Evolutionary conservation across 2,888 invertebrate species (phyloP).

Genomic region (Byasa hedistus): DNA sequence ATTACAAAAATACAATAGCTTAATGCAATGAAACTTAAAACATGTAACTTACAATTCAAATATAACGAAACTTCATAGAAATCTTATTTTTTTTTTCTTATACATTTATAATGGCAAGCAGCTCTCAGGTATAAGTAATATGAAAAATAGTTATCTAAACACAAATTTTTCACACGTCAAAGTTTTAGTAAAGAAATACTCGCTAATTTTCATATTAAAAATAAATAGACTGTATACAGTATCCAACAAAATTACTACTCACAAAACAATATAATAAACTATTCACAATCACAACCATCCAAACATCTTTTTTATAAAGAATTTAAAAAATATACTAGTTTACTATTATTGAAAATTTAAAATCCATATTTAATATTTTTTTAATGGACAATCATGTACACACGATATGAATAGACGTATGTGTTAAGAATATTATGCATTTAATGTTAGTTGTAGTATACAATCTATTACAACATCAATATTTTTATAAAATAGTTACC

Average conservation of each 20-base stretch:
- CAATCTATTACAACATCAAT: neutral
- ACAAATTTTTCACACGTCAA: conserved; percentile 3
- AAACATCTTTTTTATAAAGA: conserved; percentile 60
- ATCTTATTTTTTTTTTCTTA: conserved; percentile 4
- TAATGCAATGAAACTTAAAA: conserved; percentile 14
- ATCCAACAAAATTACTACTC: conserved; percentile 1
- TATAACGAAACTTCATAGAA: neutral
- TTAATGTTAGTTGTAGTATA: conserved; percentile 6
- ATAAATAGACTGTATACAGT: neutral
- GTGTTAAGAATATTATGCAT: conserved; percentile 12
- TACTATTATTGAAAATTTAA: conserved; percentile 51
- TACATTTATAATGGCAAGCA: conserved; percentile 20
- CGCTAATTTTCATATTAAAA: conserved; percentile 9
- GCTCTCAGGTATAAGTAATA: conserved; percentile 10
- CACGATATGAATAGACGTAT: neutral
- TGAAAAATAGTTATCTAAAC: no score
- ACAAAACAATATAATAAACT: conserved; percentile 18
- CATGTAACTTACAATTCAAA: conserved; percentile 1
- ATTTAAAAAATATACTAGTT: conserved; percentile 51
- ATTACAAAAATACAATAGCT: conserved; percentile 3
- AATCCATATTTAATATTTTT: conserved; percentile 33
- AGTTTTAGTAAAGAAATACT: conserved; percentile 13
- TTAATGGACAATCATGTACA: conserved; percentile 32
- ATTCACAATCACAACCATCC: conserved; percentile 70
- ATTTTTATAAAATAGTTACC: conserved; percentile 5